Base-by-base conservation (phyloP, 2,113 vertebrate genomes). In the Hippocampus barbouri region DNA sequence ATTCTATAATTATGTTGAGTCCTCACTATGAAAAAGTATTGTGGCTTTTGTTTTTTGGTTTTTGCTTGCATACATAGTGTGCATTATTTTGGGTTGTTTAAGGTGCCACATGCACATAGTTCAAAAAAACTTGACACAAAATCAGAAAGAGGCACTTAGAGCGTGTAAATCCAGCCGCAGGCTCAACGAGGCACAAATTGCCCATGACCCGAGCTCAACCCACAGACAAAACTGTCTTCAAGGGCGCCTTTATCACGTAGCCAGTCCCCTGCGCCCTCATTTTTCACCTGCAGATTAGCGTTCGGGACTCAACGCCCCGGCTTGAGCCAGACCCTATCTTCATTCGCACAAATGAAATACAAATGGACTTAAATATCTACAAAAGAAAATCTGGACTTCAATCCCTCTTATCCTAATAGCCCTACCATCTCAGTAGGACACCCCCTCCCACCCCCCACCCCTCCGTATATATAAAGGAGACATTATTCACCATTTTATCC, bases 281-380 rank as follows among this genome's bases (percentile, higher is more conserved):
- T 69, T 85, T 88, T 85, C 88, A 85, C 81, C 87, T 83, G 78
- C 77, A 90, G 91, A 90, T 91, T 90, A 89, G 66, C 10, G 49
- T 65, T 27, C 68, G 27, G 62, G 78, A 67, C 83, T 88, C 87
- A 87, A 83, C 84, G 84, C 77, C 41, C 77, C 71, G 73, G 73
- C 77, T 67, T 68, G 76, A 82, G 79, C 69, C 30, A 77, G 80
- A 79, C 80, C 79, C 25, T 87, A 89, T 89, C 88, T 88, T 62
- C 70, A 68, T 68, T 80, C 75, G 70, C 76, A 79, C 74, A 87
- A 90, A 87, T 87, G 78, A 91, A 87, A 87, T 68, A 86, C 76
- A 83, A 89, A 89, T 89, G 85, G 83, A 87, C 81, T 87, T 83
- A 67, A 64, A 74, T 67, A 86, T 83, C 81, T 82, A 79, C 69